Base-by-base conservation (phyloP, 2,888 invertebrate species). In the Hyppa rectilinea region DNA sequence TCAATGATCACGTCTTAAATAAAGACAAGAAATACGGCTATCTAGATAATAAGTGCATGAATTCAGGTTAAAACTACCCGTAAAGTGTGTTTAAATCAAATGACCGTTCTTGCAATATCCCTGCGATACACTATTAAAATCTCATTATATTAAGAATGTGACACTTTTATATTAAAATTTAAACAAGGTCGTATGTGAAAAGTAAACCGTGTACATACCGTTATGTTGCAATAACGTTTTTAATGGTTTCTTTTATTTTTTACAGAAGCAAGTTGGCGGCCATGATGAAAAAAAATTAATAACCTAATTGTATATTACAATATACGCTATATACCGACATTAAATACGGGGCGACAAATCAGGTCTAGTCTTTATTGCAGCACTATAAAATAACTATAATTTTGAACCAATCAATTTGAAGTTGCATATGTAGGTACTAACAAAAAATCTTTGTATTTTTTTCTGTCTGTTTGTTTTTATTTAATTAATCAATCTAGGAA, bases 161-260 rank as follows among this genome's bases (percentile, higher is more conserved):
- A 82, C 80, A 82, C 71, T 84, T 85, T 79, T 71, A 75, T 69
- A 59, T 79, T 69, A 75, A 78, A 80, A 78, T 61, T 67, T 67
- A 74, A 70, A 69, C 77, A 84, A 82, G 83, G 81, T n/a, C 79
- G 74, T 78, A 23, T 63, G 60, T 67, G 69, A 82, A 78, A 82
- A 84, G 61, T 82, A 71, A 75, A 76, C 78, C 68, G 76, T 75
- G 68, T 71, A 62, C 65, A 62, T 81, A 68, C 53, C 66, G 66
- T 76, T 80, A 82, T 88, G 83, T 82, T 61, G 87, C 83, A 87
- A 88, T 78, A 75, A 63, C 43, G 74, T 73, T 82, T 85, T 83
- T 85, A 86, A 87, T 86, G 75, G 78, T 84, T 82, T 84, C 68
- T 84, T 86, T 85, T 80, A 79, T 87, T 88, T 87, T 88, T 86